Base-by-base conservation (phyloP, 2,113 vertebrate genomes). In the Ophiodon elongatus region DNA sequence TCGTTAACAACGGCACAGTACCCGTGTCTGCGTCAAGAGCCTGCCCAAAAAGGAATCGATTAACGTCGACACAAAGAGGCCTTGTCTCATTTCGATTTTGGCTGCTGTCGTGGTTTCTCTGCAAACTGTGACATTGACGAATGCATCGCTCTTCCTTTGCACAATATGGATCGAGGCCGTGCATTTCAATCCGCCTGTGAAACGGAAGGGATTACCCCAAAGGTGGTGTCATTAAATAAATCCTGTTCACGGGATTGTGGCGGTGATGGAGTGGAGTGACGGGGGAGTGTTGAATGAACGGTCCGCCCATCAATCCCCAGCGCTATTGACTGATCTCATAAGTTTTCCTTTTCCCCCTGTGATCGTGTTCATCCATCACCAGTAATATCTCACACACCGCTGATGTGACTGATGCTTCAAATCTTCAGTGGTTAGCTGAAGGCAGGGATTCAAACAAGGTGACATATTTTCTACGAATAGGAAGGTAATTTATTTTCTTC, bases 121-220 rank as follows among this genome's bases (percentile, higher is more conserved):
- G 60, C n/a, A 63, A 52, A 68, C 76, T 47, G 33, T 50, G 76
- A 76, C 83, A 80, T 72, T 82, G 83, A 89, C 78, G 69, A 62
- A 89, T 68, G 57, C 60, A 50, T 85, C 71, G 63, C 59, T 87
- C 73, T 52, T 65, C 25, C 10, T 73, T 73, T 72, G 65, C 54
- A 31, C 15, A 21, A 6, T 79, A 79, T 85, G 56, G 82, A 88
- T 81, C 41, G 2, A 50, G 60, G 43, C 71, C 1, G 1, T 6
- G 25, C 17, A 39, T 67, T 64, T 52, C 19, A 50, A 33, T 50
- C 17, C 47, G 35, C 14, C 11, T 3, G 56, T 70, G 62, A 68
- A 60, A 27, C 41, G 19, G 43, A 15, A 52, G 33, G 57, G 43
- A 39, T 76, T 19, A 63, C 47, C n/a, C 66, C 19, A 57, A 68